Evolutionary conservation across 2,113 vertebrate genomes (phyloP).

Genomic region (Mus spicilegus): DNA sequence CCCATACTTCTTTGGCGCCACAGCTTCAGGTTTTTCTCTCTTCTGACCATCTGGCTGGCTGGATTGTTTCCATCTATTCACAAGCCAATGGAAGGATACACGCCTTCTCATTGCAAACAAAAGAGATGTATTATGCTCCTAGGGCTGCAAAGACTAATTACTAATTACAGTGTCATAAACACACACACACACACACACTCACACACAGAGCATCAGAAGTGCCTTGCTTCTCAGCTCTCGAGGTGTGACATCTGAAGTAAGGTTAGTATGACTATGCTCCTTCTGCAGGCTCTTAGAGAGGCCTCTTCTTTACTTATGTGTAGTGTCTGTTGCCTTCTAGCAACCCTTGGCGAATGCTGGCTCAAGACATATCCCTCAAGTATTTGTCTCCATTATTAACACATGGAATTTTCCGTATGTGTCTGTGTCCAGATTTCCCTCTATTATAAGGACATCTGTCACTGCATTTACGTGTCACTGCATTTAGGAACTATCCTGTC

Average conservation of each 20-base stretch:
- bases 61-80: not conserved
- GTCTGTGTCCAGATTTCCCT: not conserved
- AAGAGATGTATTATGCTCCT: not conserved
- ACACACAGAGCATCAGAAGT: not conserved
- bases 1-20: not conserved
- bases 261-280: not conserved
- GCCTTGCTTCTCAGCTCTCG: not conserved
- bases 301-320: not conserved
- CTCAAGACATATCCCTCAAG: not conserved
- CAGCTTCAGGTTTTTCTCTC: not conserved
- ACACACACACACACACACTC: too few relatives aligned
- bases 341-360: not conserved
- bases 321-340: not conserved
- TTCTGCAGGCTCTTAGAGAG: not conserved
- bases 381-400: not conserved
- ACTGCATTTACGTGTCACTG: not conserved
- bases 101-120: not conserved
- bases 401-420: not conserved
- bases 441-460: not conserved
- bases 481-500: not conserved
- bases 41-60: not conserved
- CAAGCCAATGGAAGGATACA: not conserved
- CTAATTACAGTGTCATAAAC: not conserved
- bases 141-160: not conserved
- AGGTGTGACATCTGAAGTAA: not conserved